phyloP scores from a whole-genome alignment of 2,888 invertebrate genomes.

The Mythimna impura region DNA sequence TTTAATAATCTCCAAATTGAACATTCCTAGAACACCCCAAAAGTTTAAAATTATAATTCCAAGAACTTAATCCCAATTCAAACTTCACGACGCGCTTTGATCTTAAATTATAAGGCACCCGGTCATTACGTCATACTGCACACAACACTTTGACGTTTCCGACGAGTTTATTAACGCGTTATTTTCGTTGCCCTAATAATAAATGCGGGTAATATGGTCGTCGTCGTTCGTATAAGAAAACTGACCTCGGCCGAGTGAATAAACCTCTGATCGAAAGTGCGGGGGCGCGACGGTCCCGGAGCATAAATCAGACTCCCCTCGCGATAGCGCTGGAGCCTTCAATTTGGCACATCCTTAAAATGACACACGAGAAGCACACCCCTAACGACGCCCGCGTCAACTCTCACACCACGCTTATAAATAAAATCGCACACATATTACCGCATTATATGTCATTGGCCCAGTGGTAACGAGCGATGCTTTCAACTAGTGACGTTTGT shows the following conservation, averaged over 20 bases:
- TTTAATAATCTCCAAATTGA: neutral
- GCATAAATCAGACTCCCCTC: slow-evolving; percentile 89
- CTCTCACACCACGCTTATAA: slow-evolving; percentile 79
- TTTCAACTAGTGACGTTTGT: slow-evolving; percentile 28
- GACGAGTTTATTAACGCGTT: slow-evolving; percentile 66
- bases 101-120: slow-evolving; percentile 31
- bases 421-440: slow-evolving; percentile 70
- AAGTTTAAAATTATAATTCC: slow-evolving; percentile 1
- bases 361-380: slow-evolving; percentile 89
- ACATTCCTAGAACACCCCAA: neutral
- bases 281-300: slow-evolving; percentile 78
- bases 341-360: slow-evolving; percentile 91
- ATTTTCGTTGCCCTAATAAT: slow-evolving; percentile 76
- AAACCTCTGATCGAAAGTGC: slow-evolving; percentile 85
- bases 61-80: slow-evolving; percentile 16
- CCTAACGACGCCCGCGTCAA: slow-evolving; percentile 86
- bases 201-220: slow-evolving; percentile 74
- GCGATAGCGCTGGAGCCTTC: slow-evolving; percentile 89
- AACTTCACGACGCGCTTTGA: slow-evolving; percentile 28
- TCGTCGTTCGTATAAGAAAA: slow-evolving; percentile 81
- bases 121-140: slow-evolving; percentile 40
- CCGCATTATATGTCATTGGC: slow-evolving; percentile 64
- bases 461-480: slow-evolving; percentile 50
- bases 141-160: slow-evolving; percentile 50
- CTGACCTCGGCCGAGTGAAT: slow-evolving; percentile 89